Percentiles rank a stretch among this genome's conserved stretches.
phyloP scores from a whole-genome alignment of 30 jellyfish, hydroid and myxozoan species.

The Aurelia aurita complex sp. Pacific region DNA sequence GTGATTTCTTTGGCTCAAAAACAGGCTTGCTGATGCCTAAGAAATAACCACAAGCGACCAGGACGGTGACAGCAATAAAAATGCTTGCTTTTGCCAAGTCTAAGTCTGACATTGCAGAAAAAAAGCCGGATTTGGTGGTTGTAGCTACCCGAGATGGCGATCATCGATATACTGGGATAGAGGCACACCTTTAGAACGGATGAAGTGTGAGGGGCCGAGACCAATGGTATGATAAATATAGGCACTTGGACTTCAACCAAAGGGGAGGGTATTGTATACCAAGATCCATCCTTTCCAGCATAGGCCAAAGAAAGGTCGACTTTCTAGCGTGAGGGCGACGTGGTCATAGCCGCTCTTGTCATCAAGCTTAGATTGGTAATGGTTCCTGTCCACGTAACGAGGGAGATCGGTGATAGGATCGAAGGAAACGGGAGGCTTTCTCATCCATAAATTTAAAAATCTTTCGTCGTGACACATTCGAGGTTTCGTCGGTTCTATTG shows the following conservation, averaged over 20 bases:
- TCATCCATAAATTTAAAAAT: not conserved
- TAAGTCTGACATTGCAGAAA: too few species aligned
- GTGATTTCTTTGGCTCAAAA: too few species aligned
- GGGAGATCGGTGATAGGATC: constrained; percentile 16
- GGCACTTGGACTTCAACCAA: too few species aligned
- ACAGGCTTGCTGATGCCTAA: too few species aligned
- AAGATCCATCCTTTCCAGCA: too few species aligned
- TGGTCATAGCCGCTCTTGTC: not conserved
- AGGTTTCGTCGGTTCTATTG: constrained; percentile 17
- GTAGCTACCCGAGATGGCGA: not conserved
- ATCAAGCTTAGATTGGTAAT: not conserved
- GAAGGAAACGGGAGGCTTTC: not conserved
- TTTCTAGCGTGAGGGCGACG: not conserved
- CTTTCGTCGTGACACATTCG: constrained; percentile 27
- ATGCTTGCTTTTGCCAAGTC: too few species aligned
- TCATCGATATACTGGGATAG: constrained; percentile 6
- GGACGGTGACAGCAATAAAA: too few species aligned
- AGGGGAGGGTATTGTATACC: too few species aligned
- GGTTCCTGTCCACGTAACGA: not conserved
- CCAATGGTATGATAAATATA: not conserved
- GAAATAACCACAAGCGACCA: too few species aligned
- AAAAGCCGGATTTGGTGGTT: not conserved
- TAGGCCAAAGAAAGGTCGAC: too few species aligned
- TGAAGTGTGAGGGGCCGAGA: not conserved
- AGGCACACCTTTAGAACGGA: constrained; percentile 2